phyloP scores from a whole-genome alignment of 2,888 invertebrate genomes.

The Anthrax anthrax region DNA sequence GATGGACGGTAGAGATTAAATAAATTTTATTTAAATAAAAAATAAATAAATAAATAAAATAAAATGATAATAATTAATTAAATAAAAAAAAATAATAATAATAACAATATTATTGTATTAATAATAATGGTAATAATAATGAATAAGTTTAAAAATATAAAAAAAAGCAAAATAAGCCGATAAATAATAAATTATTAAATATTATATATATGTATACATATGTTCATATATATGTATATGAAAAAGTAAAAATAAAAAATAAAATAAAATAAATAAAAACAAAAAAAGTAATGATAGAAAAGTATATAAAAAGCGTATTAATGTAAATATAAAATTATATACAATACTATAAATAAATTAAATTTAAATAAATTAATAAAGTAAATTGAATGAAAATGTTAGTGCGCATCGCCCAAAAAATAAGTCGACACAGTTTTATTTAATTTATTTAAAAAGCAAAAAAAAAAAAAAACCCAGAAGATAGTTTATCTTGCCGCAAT shows the following conservation, averaged over 20 bases:
- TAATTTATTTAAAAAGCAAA: background rate
- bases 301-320: conserved; percentile 9
- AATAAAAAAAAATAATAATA: conserved; percentile 3
- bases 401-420: conserved; percentile 5
- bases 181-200: conserved; percentile 9
- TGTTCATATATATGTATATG: background rate
- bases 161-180: background rate
- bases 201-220: conserved; percentile 2
- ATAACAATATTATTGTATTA: background rate
- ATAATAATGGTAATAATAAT: too few relatives aligned
- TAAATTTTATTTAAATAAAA: background rate
- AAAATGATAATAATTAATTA: background rate
- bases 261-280: background rate
- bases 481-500: too few relatives aligned
- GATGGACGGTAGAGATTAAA: conserved; percentile 27
- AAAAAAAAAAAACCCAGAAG: too few relatives aligned
- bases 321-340: conserved; percentile 7
- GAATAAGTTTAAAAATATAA: too few relatives aligned
- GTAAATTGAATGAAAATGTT: conserved; percentile 1
- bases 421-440: background rate
- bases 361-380: background rate
- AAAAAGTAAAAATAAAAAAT: background rate
- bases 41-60: conserved; percentile 2
- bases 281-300: background rate
- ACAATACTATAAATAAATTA: background rate